These are phyloP conservation scores for Orientallactaga bullata DNA, from an alignment of 2,113 vertebrate genomes.

Conservation along the genomic window DNA sequence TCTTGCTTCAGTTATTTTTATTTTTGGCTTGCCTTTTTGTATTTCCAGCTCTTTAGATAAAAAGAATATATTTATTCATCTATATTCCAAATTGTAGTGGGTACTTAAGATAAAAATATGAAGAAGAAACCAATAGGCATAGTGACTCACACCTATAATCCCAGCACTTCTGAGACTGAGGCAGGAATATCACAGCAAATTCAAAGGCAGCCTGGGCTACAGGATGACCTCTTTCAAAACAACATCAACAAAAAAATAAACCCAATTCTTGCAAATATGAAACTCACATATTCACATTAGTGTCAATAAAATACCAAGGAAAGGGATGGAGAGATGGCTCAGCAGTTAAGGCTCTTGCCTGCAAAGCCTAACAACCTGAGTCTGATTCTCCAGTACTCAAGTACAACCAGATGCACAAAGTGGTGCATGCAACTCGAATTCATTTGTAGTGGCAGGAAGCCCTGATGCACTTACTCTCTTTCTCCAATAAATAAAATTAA, in stretches of 20 bases:
- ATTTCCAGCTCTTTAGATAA: neutral
- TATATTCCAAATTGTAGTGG: neutral
- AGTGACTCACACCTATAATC: neutral
- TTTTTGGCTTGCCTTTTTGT: neutral
- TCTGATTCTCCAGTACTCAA: no score
- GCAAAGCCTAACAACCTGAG: no score
- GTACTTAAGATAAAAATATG: neutral
- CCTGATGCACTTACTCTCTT: no score
- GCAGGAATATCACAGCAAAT: neutral
- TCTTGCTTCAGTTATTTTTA: neutral
- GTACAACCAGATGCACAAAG: no score
- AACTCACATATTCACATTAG: neutral
- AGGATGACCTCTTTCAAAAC: neutral
- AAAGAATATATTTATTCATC: neutral
- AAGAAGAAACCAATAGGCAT: neutral
- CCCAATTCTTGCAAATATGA: neutral
- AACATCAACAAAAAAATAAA: neutral
- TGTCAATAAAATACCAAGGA: neutral
- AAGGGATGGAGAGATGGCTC: no score
- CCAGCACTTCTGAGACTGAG: neutral
- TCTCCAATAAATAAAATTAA: neutral
- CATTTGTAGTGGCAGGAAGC: no score
- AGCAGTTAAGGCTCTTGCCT: no score
- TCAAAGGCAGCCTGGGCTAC: neutral
- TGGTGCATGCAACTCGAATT: no score